phyloP scores from a whole-genome alignment of 2,797 vertebrate genomes.

The Sorex maritimensis region DNA sequence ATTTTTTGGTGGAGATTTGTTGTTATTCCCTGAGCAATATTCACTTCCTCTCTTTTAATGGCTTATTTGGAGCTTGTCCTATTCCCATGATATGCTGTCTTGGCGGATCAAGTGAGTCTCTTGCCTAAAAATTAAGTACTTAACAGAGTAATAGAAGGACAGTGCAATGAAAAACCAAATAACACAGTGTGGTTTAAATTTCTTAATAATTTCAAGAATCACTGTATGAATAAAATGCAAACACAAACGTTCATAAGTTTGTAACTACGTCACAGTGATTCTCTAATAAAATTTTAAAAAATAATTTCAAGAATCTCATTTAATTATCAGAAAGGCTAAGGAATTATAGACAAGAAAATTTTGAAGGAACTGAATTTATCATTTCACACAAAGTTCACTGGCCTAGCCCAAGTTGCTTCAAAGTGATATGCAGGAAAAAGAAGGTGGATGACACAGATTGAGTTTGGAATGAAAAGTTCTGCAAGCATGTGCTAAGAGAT shows the following conservation, averaged over 20 bases:
- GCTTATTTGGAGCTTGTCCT: not conserved
- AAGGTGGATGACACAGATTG: not conserved
- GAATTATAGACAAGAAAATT: not conserved
- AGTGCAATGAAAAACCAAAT: not conserved
- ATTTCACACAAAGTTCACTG: not conserved
- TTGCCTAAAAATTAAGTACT: slow-evolving; percentile 12
- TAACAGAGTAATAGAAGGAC: not conserved
- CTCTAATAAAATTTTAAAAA: no score
- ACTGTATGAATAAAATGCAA: no score
- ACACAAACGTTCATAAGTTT: no score
- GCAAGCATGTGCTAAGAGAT: not conserved
- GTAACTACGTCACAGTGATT: no score
- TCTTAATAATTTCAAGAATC: not conserved
- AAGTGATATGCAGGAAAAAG: not conserved
- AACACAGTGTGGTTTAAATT: not conserved
- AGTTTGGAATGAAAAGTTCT: not conserved
- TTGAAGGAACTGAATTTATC: not conserved
- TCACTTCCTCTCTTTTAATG: not conserved
- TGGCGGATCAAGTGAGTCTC: not conserved
- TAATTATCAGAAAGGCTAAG: not conserved
- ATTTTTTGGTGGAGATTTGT: not conserved
- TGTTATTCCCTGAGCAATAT: not conserved
- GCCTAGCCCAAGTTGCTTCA: slow-evolving; percentile 11
- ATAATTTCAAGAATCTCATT: not conserved
- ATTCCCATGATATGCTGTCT: no score